Conservation (phyloP, 64 coral and sea anemone species). For the Pocillopora verrucosa region DNA sequence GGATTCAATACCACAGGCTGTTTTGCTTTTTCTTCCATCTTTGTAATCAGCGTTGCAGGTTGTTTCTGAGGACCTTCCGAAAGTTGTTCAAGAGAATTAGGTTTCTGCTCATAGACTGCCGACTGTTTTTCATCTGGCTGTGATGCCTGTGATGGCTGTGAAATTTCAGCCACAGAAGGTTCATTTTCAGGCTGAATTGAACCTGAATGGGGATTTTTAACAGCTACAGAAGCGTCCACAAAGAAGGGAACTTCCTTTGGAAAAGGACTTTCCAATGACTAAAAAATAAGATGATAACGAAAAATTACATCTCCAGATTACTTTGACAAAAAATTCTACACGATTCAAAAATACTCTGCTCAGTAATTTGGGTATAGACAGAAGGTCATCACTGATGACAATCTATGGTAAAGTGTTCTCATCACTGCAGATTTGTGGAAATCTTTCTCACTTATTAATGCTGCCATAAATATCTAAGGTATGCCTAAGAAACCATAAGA, state of each 20-base stretch:
- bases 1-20: slow-evolving; percentile 57
- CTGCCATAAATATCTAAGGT: no score
- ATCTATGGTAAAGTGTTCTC: slow-evolving; percentile 32
- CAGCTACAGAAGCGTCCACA: neutral
- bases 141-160: neutral
- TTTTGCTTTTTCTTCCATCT: slow-evolving; percentile 19
- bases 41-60: neutral
- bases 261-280: slow-evolving; percentile 24
- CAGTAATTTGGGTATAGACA: slow-evolving; percentile 90
- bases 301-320: neutral
- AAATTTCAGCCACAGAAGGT: neutral
- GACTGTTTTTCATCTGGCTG: slow-evolving; percentile 14
- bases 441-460: neutral
- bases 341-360: slow-evolving; percentile 28
- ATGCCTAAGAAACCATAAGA: no score
- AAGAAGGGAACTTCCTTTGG: slow-evolving; percentile 28
- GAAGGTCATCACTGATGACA: slow-evolving; percentile 26
- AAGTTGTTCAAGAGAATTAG: slow-evolving; percentile 5
- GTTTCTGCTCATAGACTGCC: slow-evolving; percentile 4
- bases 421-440: slow-evolving; percentile 43
- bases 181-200: slow-evolving; percentile 9
- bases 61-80: neutral
- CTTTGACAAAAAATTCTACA: no score
- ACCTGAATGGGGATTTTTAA: neutral
- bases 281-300: neutral